Evolutionary conservation across 2,113 vertebrate species (phyloP), one percentile per base, ranked within the genome.

Genomic region (Lethenteron camtschaticum): DNA sequence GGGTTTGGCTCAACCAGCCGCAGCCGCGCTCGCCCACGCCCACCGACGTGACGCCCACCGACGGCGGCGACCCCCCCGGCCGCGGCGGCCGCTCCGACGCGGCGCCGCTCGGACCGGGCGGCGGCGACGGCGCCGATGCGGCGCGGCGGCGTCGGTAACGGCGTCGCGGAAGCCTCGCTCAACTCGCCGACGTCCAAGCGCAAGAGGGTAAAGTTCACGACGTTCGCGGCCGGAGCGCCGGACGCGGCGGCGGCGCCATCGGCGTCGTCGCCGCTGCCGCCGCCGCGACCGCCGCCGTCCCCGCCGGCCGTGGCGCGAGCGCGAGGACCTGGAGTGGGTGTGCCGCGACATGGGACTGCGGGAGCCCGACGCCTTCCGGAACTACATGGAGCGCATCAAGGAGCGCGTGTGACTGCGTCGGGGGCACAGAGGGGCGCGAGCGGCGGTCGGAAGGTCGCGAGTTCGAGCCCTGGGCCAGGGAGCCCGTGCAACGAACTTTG

Each of bases 171-270:
- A 81, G 92, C n/a, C 60, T 85, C 85, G 0, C 81, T 84, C 76
- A 91, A 85, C 74, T 99, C 94, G 0, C 94, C 94, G 74, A 99
- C 94, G 24, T 95, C 91, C 75, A 96, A 99, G 73, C 83, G 92
- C 78, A 99, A 96, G 80, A 81, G 92, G 73, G 94, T 99, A 72
- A 99, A 99, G 80, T 99, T 99, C 72, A 96, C 92, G 77, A 96
- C 94, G 68, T 99, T 99, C 2, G 86, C 86, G 79, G 69, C n/a
- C 9, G 69, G 69, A 14, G 8, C 24, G 2, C 16, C n/a, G n/a
- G 55, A 56, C 69, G 14, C n/a, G 14, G 82, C 90, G 72, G 90
- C 94, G 75, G 85, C 87, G 0, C 92, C 96, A 24, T 90, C 95
- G 0, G 94, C 96, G 41, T 90, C 95, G 73, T 81, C 90, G 80